phyloP scores from a whole-genome alignment of 2,113 vertebrate species.

The Syrmaticus mikado region DNA sequence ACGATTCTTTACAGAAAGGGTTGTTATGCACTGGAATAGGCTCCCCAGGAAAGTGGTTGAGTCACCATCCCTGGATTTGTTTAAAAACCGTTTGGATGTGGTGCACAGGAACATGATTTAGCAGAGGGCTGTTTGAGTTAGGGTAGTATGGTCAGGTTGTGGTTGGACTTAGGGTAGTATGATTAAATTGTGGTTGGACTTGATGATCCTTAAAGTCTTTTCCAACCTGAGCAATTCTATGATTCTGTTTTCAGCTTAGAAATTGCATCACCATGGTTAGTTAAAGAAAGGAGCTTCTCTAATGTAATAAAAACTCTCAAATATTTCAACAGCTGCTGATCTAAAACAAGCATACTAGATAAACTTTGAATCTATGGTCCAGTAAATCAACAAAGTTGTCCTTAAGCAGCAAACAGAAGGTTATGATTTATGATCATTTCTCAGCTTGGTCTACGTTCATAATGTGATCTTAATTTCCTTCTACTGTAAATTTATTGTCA shows the following conservation, averaged over 20 bases:
- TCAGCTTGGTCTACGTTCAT: not conserved
- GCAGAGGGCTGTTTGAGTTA: too few relatives aligned
- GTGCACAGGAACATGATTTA: too few relatives aligned
- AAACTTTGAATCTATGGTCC: not conserved
- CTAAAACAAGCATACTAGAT: not conserved
- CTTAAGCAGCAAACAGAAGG: not conserved
- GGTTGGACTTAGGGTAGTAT: too few relatives aligned
- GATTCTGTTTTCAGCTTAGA: not conserved
- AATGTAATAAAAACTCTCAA: not conserved
- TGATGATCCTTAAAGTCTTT: too few relatives aligned
- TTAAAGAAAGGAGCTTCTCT: not conserved
- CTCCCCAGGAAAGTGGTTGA: too few relatives aligned
- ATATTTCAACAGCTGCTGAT: not conserved
- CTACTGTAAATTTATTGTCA: not conserved
- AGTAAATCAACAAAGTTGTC: not conserved
- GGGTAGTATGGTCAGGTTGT: too few relatives aligned
- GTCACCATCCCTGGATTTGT: too few relatives aligned
- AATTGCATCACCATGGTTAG: not conserved
- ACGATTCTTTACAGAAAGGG: too few relatives aligned
- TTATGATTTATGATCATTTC: not conserved
- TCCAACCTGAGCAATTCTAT: too few relatives aligned
- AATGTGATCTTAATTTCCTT: not conserved
- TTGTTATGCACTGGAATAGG: too few relatives aligned
- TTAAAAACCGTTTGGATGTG: too few relatives aligned
- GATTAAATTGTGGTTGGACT: too few relatives aligned